Percentiles rank a stretch among this genome's conserved stretches.
Evolutionary conservation across 2,113 vertebrate genomes (phyloP).

Genomic region (Rhagologus leucostigma): DNA sequence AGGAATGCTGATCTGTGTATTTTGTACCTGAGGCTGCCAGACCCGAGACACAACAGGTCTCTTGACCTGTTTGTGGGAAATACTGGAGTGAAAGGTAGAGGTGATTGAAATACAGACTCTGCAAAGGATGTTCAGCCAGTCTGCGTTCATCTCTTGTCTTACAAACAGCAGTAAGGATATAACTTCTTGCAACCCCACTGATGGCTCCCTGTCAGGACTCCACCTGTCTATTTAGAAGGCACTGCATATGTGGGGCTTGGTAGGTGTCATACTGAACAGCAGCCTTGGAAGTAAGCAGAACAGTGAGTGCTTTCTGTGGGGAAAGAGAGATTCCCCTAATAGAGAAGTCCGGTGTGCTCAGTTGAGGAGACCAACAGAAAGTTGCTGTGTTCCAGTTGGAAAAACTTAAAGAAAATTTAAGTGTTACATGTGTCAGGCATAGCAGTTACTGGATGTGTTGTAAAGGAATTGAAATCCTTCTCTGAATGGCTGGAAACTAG

Average conservation of each 20-base stretch:
- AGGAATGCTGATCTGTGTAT: background rate
- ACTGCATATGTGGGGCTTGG: background rate
- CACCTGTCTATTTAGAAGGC: background rate
- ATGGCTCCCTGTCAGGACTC: background rate
- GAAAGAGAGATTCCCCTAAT: background rate
- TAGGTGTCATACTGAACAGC: rapidly evolving
- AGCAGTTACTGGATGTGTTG: background rate
- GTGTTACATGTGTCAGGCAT: background rate
- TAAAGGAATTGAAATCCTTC: background rate
- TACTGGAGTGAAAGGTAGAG: background rate
- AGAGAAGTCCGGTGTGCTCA: background rate
- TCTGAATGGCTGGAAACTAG: background rate
- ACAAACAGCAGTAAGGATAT: background rate
- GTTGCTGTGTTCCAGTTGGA: background rate
- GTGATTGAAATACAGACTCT: background rate
- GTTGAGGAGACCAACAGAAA: background rate
- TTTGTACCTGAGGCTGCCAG: background rate
- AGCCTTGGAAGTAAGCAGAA: background rate
- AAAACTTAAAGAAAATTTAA: background rate
- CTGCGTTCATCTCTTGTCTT: background rate
- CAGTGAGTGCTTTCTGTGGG: background rate
- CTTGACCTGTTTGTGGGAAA: background rate
- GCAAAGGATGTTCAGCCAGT: background rate
- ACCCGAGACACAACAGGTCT: background rate
- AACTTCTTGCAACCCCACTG: background rate